Conservation (phyloP, 2,113 vertebrate genomes). For the Paralichthys olivaceus region DNA sequence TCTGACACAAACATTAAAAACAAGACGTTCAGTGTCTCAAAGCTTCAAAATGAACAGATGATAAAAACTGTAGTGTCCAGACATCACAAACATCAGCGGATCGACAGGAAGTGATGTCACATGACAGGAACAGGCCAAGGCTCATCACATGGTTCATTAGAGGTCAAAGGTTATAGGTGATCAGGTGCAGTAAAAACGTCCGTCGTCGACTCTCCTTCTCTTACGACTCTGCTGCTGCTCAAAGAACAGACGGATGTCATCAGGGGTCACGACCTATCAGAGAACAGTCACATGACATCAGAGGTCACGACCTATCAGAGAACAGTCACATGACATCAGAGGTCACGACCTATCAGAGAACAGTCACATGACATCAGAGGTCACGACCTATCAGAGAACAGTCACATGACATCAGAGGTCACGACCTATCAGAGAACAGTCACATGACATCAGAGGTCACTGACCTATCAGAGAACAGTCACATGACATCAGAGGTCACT, state of each 20-base stretch:
- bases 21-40: not conserved
- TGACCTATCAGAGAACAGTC: not conserved
- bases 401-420: slow-evolving; percentile 94
- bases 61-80: slow-evolving; percentile 4
- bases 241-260: slow-evolving; percentile 96
- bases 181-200: slow-evolving; percentile 77
- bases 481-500: slow-evolving; percentile 21
- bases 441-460: not conserved
- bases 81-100: not conserved
- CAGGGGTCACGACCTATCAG: slow-evolving; percentile 94
- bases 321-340: not conserved
- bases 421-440: slow-evolving; percentile 87
- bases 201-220: slow-evolving; percentile 78
- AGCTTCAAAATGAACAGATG: not conserved
- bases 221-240: slow-evolving; percentile 94
- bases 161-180: slow-evolving; percentile 35
- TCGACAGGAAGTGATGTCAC: not conserved
- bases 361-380: not conserved
- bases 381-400: slow-evolving; percentile 93
- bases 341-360: slow-evolving; percentile 79
- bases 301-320: not conserved
- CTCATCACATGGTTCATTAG: not conserved
- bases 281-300: not conserved
- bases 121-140: not conserved
- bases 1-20: not conserved